A percentile compares a stretch with the other conserved stretches of the same genome.
Evolutionary conservation across 35 echinoderm and acorn worm genomes (phyloP).

Genomic region (Diadema setosum): DNA sequence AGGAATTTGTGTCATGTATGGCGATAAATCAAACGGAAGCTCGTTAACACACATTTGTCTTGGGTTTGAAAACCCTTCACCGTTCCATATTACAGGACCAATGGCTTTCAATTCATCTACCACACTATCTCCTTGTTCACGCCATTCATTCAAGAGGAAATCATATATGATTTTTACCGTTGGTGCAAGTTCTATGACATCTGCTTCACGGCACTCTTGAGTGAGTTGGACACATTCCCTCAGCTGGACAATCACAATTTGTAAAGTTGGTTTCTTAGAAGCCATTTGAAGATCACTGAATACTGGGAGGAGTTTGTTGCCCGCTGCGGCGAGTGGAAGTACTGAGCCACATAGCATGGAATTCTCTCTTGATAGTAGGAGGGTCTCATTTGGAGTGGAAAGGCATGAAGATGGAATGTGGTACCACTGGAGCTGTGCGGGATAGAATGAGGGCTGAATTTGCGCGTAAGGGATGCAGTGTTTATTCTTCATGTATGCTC

Average conservation of each 20-base stretch:
- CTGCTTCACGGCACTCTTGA: background rate
- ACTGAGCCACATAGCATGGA: background rate
- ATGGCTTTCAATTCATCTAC: background rate
- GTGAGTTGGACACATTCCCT: background rate
- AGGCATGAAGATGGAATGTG: background rate
- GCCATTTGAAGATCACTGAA: no score
- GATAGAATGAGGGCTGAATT: background rate
- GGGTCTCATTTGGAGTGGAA: background rate
- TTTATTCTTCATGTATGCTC: background rate
- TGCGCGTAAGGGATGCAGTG: background rate
- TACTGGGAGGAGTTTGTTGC: no score
- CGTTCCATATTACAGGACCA: background rate
- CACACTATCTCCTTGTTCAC: background rate
- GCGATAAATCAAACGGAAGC: background rate
- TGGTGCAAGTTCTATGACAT: background rate
- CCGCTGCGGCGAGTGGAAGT: no score
- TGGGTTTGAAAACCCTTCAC: background rate
- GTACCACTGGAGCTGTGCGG: background rate
- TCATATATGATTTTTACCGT: background rate
- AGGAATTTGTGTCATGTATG: background rate
- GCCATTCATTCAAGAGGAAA: background rate
- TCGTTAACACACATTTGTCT: background rate
- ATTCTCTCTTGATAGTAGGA: background rate
- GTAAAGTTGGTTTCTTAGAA: no score
- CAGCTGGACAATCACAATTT: background rate